Evolutionary conservation across 2,797 vertebrate genomes (phyloP).

Genomic region (Pantherophis vulpinus): DNA sequence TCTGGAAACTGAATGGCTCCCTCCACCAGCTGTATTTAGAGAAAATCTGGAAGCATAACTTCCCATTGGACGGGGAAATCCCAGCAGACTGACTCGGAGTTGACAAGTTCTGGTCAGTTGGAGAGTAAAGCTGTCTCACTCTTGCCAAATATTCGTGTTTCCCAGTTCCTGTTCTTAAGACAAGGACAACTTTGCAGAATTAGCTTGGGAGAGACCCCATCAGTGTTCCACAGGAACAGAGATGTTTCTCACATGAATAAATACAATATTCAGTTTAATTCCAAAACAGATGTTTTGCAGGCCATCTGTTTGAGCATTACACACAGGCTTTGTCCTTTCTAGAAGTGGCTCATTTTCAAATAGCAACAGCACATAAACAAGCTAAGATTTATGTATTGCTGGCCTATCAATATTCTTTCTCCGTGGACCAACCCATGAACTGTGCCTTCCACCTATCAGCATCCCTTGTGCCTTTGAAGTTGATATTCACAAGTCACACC

Average conservation of each 20-base stretch:
- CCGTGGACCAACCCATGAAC: not conserved
- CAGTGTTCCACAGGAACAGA: not conserved
- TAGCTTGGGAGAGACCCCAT: not conserved
- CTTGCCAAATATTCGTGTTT: not conserved
- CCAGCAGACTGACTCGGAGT: not conserved
- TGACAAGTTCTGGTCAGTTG: not conserved
- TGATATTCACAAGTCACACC: not conserved
- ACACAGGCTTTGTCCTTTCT: not conserved
- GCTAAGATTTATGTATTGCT: not conserved
- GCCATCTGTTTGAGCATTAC: not conserved
- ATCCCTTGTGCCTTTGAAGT: not conserved
- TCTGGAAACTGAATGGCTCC: not conserved
- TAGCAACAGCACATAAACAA: too few species aligned
- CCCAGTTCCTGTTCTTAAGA: not conserved
- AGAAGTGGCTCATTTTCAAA: not conserved
- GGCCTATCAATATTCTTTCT: too few species aligned
- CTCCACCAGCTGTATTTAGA: not conserved
- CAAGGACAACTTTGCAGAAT: not conserved
- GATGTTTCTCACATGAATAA: not conserved
- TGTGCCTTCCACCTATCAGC: not conserved
- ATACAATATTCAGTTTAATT: too few species aligned
- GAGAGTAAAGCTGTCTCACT: not conserved
- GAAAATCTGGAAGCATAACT: not conserved
- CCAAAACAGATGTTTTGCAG: not conserved
- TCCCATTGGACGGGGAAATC: not conserved